Evolutionary conservation across 2,888 invertebrate species (phyloP), one percentile per base, ranked within the genome.

Genomic region (Parasteatoda lunata): DNA sequence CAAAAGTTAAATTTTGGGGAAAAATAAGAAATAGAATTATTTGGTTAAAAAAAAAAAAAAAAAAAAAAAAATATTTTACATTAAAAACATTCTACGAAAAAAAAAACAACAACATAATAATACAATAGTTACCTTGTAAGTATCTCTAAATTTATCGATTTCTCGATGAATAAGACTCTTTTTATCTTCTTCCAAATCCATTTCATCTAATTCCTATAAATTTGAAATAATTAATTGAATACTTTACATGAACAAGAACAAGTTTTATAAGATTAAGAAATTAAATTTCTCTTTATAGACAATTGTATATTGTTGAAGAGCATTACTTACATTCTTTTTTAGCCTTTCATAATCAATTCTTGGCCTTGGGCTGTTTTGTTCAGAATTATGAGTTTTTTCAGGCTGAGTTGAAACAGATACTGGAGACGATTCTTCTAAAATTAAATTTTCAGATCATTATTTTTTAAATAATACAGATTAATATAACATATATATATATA

Each of bases 101-200:
- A 59, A 59, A 59, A 0, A 59, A 54, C 13, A 3, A 48, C 49
- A 1, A 82, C 9, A 54, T 64, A 2, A 81, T 47, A 69, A 59
- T 59, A 59, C 59, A 59, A 8, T 71, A 88, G n/a, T 94, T 95
- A 97, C 97, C 96, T 97, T 97, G 95, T 97, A 98, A 90, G 97
- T 96, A 93, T 98, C 98, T 89, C 98, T 95, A 93, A 99, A 99
- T 93, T 97, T 97, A 91, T 97, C 97, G 92, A 99, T 99, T 94
- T 99, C 99, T 90, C 98, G 94, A 91, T 97, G 97, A 90, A 99
- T 99, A 90, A 98, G 94, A 92, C 97, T 97, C 75, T 97, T 95
- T 92, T 98, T 98, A 91, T 98, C 98, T 93, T 98, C 98, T 91
- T 98, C 98, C 88, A 98, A 95, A 92, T 97, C 97, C 52, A 93